These are phyloP conservation scores for Lucifuga dentata DNA, from an alignment of 2,113 vertebrate genomes.

Conservation along the genomic window DNA sequence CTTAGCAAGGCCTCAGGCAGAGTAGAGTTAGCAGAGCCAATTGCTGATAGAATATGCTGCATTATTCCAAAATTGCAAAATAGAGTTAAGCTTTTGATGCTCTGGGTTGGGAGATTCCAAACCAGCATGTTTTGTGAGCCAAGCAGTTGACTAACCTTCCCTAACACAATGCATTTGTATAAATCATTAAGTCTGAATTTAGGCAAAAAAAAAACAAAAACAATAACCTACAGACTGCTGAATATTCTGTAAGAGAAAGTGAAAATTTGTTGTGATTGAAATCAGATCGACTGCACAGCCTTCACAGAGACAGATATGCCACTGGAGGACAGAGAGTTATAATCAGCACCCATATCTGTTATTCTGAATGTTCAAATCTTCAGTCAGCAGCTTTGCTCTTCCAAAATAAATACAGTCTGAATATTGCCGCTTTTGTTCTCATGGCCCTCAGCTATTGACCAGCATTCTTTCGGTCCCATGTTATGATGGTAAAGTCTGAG, in stretches of 20 bases:
- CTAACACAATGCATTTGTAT: constrained; percentile 5
- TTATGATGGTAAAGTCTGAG: constrained; percentile 47
- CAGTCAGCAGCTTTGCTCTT: constrained; percentile 21
- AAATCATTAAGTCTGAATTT: constrained; percentile 20
- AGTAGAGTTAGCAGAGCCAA: constrained; percentile 38
- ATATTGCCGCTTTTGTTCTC: constrained; percentile 68
- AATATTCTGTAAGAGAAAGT: background rate
- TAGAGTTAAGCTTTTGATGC: background rate
- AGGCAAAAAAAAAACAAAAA: constrained; percentile 4
- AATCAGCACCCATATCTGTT: background rate
- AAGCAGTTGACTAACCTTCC: constrained; percentile 10
- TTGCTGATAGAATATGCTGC: constrained; percentile 26
- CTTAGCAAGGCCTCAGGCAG: constrained; percentile 21
- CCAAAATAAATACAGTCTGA: constrained; percentile 69
- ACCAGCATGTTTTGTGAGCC: constrained; percentile 2
- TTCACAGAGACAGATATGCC: background rate
- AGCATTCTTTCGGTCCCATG: constrained; percentile 69
- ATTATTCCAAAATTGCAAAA: constrained; percentile 9
- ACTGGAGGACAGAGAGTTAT: background rate
- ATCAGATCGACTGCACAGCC: background rate
- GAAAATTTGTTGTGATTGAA: background rate
- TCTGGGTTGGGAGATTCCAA: constrained; percentile 25
- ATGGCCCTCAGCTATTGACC: constrained; percentile 55
- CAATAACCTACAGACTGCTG: background rate
- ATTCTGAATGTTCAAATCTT: constrained; percentile 14